Percentiles rank a stretch among this genome's conserved stretches.
Conservation (phyloP, 2,797 vertebrate species). For the Hydrocynus forskahlii region DNA sequence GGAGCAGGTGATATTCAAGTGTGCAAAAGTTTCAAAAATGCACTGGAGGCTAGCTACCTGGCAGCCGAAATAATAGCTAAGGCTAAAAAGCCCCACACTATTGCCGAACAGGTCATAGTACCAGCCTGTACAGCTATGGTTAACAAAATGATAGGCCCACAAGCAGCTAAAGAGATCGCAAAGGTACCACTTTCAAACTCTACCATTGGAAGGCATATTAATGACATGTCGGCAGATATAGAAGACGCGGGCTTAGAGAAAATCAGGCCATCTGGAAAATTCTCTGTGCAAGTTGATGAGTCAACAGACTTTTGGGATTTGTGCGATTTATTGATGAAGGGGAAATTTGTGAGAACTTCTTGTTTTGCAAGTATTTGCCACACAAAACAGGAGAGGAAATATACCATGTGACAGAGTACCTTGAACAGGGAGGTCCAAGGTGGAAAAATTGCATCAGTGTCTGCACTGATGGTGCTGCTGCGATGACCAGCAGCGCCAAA, state of each 20-base stretch:
- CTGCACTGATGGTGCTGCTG: slow-evolving; percentile 33
- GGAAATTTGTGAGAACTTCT: background rate
- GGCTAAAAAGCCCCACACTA: slow-evolving; percentile 19
- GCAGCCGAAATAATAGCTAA: background rate
- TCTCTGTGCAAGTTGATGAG: slow-evolving; percentile 35
- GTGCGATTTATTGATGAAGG: background rate
- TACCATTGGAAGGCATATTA: slow-evolving; percentile 29
- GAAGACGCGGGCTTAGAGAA: slow-evolving; percentile 26
- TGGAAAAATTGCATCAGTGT: slow-evolving; percentile 27
- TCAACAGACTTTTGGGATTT: slow-evolving; percentile 38
- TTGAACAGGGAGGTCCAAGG: slow-evolving; percentile 28
- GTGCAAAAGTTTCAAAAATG: background rate
- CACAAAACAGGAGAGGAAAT: slow-evolving; percentile 27
- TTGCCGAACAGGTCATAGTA: slow-evolving; percentile 8
- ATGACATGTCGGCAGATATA: slow-evolving; percentile 30
- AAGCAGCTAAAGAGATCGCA: slow-evolving; percentile 33
- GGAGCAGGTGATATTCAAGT: slow-evolving; percentile 1
- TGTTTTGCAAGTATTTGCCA: slow-evolving; percentile 27
- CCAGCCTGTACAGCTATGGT: slow-evolving; percentile 29
- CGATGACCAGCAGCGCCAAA: slow-evolving; percentile 11
- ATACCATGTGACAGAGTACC: slow-evolving; percentile 12
- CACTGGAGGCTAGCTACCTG: background rate
- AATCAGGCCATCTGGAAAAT: slow-evolving; percentile 30
- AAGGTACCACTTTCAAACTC: slow-evolving; percentile 29
- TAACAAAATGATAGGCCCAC: slow-evolving; percentile 5